Evolutionary conservation across 1,140 invertebrate species (phyloP).

Genomic region (Drosophila subpulchrella): DNA sequence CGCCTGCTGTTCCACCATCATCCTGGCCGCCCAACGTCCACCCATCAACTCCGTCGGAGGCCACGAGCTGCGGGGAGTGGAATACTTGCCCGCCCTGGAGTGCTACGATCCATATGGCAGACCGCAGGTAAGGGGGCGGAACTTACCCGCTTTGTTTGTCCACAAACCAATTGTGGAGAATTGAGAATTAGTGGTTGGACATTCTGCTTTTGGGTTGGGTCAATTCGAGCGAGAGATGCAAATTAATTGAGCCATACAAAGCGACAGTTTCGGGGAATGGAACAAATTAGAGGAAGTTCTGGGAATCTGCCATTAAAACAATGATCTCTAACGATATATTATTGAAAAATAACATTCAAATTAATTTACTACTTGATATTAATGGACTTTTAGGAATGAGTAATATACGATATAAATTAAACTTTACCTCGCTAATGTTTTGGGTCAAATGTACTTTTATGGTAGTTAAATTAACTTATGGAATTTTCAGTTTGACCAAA

Average conservation of each 20-base stretch:
- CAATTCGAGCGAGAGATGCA: conserved; percentile 58
- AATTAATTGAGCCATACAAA: conserved; percentile 66
- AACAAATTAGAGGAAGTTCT: conserved; percentile 16
- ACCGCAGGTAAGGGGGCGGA: conserved; percentile 71
- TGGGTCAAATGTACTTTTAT: too few species aligned
- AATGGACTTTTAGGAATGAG: too few species aligned
- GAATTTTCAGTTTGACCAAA: too few species aligned
- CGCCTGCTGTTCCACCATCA: conserved; percentile 40
- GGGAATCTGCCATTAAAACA: neutral
- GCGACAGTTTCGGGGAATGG: conserved; percentile 25
- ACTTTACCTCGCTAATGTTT: too few species aligned
- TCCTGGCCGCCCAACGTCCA: conserved; percentile 40
- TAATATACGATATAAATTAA: too few species aligned
- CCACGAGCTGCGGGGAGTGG: conserved; percentile 65
- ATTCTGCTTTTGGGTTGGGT: conserved; percentile 21
- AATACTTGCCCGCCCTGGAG: conserved; percentile 81
- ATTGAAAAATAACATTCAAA: too few species aligned
- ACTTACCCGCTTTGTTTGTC: conserved; percentile 29
- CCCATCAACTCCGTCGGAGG: conserved; percentile 69
- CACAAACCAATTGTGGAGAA: conserved; percentile 58
- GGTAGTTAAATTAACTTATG: too few species aligned
- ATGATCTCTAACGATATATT: too few species aligned
- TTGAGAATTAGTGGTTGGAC: conserved; percentile 31
- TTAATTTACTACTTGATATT: too few species aligned
- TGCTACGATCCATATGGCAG: conserved; percentile 82